Evolutionary conservation across 2,797 vertebrate genomes (phyloP).

Genomic region (Pampus argenteus): DNA sequence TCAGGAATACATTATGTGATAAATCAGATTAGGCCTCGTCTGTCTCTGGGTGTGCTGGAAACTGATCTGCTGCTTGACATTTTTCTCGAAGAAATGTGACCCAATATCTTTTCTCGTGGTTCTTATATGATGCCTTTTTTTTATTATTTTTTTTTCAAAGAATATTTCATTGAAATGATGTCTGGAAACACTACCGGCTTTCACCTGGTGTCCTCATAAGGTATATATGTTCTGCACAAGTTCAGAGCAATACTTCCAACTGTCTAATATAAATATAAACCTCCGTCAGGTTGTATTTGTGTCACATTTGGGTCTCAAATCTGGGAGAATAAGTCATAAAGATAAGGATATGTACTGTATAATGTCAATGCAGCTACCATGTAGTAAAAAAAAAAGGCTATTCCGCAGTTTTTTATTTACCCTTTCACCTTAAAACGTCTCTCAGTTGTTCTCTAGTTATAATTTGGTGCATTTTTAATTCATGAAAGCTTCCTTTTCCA

Average conservation of each 20-base stretch:
- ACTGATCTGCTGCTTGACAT: slow-evolving; percentile 43
- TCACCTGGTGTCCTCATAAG: background rate
- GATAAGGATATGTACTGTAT: background rate
- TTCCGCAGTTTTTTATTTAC: background rate
- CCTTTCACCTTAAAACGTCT: background rate
- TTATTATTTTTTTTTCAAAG: background rate
- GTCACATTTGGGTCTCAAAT: background rate
- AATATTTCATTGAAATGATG: slow-evolving; percentile 3
- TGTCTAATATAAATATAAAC: background rate
- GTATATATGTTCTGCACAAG: too few relatives aligned
- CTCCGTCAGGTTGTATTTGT: background rate
- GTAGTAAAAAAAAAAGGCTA: background rate
- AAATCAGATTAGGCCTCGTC: slow-evolving; percentile 49
- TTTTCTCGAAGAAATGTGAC: slow-evolving; percentile 38
- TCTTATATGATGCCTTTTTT: slow-evolving; percentile 9
- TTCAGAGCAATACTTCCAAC: background rate
- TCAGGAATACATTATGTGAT: slow-evolving; percentile 49
- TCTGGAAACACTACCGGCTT: slow-evolving; percentile 1
- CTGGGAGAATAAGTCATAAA: slow-evolving; percentile 14
- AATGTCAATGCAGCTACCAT: background rate
- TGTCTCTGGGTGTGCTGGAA: slow-evolving; percentile 26
- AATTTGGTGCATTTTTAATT: background rate
- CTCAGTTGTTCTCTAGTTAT: background rate
- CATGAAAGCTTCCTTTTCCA: background rate
- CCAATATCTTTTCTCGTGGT: slow-evolving; percentile 26